Evolutionary conservation across 2,888 invertebrate genomes (phyloP).

Genomic region (Corythucha ciliata): DNA sequence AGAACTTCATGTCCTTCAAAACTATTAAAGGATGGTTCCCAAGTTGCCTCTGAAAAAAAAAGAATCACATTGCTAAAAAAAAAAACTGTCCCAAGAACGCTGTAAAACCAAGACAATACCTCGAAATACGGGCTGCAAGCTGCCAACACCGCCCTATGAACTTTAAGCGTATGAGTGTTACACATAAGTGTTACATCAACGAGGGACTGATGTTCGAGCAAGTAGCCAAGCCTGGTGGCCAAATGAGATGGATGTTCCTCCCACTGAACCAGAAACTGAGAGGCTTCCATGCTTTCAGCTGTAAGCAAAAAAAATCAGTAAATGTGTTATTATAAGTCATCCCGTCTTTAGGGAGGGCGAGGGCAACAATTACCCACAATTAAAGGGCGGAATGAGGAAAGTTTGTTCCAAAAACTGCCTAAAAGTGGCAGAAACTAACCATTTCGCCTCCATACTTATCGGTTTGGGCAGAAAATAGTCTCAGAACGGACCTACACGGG

Average conservation of each 20-base stretch:
- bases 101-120: conserved; percentile 42
- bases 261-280: conserved; percentile 56
- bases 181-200: conserved; percentile 68
- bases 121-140: conserved; percentile 64
- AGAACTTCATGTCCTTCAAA: conserved; percentile 59
- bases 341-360: too few relatives aligned
- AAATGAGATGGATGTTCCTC: conserved; percentile 60
- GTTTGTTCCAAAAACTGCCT: too few relatives aligned
- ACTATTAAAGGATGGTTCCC: conserved; percentile 45
- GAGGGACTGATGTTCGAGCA: conserved; percentile 61
- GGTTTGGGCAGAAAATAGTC: too few relatives aligned
- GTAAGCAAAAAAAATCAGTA: background rate
- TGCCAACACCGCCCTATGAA: conserved; percentile 63
- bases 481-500: too few relatives aligned
- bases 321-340: background rate
- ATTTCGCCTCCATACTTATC: too few relatives aligned
- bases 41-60: conserved; percentile 42
- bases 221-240: conserved; percentile 57
- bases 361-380: too few relatives aligned
- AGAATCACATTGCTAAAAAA: conserved; percentile 44
- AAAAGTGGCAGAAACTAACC: too few relatives aligned
- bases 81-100: conserved; percentile 21
- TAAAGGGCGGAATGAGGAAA: too few relatives aligned
- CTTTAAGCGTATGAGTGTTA: conserved; percentile 62
- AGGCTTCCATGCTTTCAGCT: conserved; percentile 44